Percentiles rank a stretch among this genome's conserved stretches.
Evolutionary conservation across 2,888 invertebrate genomes (phyloP).

Genomic region (Ochropacha duplaris): DNA sequence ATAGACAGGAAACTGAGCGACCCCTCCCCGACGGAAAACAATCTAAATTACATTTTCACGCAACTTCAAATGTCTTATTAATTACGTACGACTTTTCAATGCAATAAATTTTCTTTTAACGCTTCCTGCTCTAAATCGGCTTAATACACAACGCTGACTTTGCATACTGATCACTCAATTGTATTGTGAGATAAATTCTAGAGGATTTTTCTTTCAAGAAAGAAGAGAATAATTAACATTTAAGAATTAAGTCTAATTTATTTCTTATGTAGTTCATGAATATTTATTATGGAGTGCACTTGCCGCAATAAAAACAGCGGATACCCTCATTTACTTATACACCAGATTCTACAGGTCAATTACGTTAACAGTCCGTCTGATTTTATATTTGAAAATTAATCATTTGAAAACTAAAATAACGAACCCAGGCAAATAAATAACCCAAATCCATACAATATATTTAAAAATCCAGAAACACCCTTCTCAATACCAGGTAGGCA

Average conservation of each 20-base stretch:
- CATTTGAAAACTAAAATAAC: too few relatives aligned
- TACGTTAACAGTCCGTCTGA: background rate
- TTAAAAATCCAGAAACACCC: constrained; percentile 41
- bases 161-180: constrained; percentile 72
- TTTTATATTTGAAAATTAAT: background rate
- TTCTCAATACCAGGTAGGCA: constrained; percentile 65
- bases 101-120: constrained; percentile 82
- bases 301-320: background rate
- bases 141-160: constrained; percentile 72
- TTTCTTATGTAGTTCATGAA: background rate
- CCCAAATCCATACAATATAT: constrained; percentile 57
- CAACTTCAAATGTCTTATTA: constrained; percentile 84
- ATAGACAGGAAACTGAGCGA: constrained; percentile 66
- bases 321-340: background rate
- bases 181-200: constrained; percentile 48
- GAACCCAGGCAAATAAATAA: constrained; percentile 50
- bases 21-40: constrained; percentile 76
- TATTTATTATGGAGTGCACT: background rate
- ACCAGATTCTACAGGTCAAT: background rate
- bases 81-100: constrained; percentile 82
- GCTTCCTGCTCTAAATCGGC: constrained; percentile 71
- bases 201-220: constrained; percentile 35
- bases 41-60: constrained; percentile 84
- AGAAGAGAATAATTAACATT: constrained; percentile 18
- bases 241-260: constrained; percentile 15